Evolutionary conservation across 2,888 invertebrate species (phyloP), one percentile per base, ranked within the genome.

Genomic region (Brachycybe producta): DNA sequence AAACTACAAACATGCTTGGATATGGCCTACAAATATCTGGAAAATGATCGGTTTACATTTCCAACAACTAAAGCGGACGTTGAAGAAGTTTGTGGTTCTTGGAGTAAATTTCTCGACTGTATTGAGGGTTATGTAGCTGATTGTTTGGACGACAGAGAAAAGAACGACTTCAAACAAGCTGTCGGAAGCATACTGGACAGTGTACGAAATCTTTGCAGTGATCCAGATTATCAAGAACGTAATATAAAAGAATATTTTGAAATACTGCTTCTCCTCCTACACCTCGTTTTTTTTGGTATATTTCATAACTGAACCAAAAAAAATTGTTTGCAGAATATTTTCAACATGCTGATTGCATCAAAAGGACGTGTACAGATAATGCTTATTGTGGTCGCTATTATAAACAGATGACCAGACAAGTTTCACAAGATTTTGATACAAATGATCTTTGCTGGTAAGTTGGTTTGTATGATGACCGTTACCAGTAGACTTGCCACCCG

Each of bases 331-430:
- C 27, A 50, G 50, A 50, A 36, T 50, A 50, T 19, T 44, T 50
- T 28, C 45, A 50, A 26, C 50, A 50, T 36, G 50, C 50, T 13
- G 50, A 50, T 28, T 50, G 50, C 44, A 50, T 50, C 27, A 50
- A 50, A 30, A 32, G 50, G 24, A 50, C 50, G 7, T 50, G 44
- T 36, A 50, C 50, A 15, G 50, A 50, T 13, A 44, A 50, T 36
- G 50, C 43, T 2, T 44, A 44, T 27, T 50, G 50, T 26, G 50
- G 50, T 15, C 19, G 24, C n/a, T 50, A 45, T 28, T 50, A 50
- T 19, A 44, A 44, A 26, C 32, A 50, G 36, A 24, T 50, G 42
- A 44, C 44, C 11, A 2, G 50, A 21, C 50, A 50, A 46, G 50
- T 50, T 24, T 50, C 50, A 2, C 50, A 50, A 8, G 44, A 50